A percentile compares a stretch with the other conserved stretches of the same genome.
Conservation (phyloP, 35 echinoderm and acorn worm genomes). For the Chiridota heheva region DNA sequence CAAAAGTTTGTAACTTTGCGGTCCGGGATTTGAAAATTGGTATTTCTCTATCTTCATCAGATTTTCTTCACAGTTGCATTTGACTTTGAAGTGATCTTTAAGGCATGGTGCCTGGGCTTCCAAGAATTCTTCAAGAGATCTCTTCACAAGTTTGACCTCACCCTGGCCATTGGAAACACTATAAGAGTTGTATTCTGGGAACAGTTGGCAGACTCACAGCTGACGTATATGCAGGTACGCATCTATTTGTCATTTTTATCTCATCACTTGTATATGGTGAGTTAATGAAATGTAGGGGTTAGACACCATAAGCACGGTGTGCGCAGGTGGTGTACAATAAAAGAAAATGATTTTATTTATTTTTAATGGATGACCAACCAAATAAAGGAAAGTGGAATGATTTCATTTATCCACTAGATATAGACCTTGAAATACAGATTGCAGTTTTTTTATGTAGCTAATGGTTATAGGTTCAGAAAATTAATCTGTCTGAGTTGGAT, state of each 20-base stretch:
- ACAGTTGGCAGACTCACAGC: slow-evolving; percentile 41
- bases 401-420: no score
- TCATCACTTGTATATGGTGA: no score
- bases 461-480: no score
- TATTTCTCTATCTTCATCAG: slow-evolving; percentile 47
- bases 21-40: no score
- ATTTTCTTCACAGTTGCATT: slow-evolving; percentile 79
- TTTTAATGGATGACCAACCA: neutral
- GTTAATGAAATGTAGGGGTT: no score
- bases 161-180: slow-evolving; percentile 80
- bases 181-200: slow-evolving; percentile 41
- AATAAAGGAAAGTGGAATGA: no score
- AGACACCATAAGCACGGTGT: no score
- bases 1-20: no score
- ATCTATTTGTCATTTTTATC: neutral
- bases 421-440: no score
- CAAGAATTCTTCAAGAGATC: slow-evolving; percentile 65
- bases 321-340: neutral
- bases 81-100: slow-evolving; percentile 88
- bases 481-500: no score
- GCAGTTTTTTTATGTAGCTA: no score
- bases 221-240: slow-evolving; percentile 89
- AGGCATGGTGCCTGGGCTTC: slow-evolving; percentile 91
- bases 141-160: slow-evolving; percentile 81
- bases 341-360: neutral